phyloP scores from a whole-genome alignment of 2,113 vertebrate genomes.

The Microcebus lehilahytsara region DNA sequence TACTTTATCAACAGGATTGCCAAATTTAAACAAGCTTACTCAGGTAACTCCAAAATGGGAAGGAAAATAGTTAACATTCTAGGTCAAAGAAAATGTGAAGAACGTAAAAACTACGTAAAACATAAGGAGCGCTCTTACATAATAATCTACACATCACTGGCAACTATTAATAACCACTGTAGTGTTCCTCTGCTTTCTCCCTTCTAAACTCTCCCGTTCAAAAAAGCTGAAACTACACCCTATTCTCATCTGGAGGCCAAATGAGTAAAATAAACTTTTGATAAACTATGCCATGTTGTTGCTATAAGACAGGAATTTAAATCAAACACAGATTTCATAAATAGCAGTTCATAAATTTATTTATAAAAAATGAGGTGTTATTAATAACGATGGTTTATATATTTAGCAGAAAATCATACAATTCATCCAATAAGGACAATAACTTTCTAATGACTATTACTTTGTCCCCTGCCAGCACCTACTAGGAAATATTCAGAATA shows the following conservation, averaged over 20 bases:
- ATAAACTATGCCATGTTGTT: background rate
- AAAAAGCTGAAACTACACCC: background rate
- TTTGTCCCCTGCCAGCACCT: background rate
- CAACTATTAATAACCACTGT: rapidly evolving
- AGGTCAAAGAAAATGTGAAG: background rate
- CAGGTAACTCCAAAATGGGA: background rate
- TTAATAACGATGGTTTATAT: background rate
- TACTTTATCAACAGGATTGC: background rate
- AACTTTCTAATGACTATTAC: background rate
- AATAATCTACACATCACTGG: rapidly evolving
- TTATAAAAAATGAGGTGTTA: background rate
- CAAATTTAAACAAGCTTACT: background rate
- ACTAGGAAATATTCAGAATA: rapidly evolving
- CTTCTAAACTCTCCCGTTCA: no score
- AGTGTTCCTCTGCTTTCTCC: rapidly evolving
- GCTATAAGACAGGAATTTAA: background rate
- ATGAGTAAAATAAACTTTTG: background rate
- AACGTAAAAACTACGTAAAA: background rate
- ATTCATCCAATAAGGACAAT: no score
- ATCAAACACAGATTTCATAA: background rate
- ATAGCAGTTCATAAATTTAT: background rate
- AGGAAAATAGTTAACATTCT: background rate
- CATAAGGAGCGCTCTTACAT: rapidly evolving
- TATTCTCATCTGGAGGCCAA: background rate
- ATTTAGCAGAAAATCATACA: background rate